Evolutionary conservation across 2,888 invertebrate species (phyloP).

Genomic region (Siphonodentalium dalli): DNA sequence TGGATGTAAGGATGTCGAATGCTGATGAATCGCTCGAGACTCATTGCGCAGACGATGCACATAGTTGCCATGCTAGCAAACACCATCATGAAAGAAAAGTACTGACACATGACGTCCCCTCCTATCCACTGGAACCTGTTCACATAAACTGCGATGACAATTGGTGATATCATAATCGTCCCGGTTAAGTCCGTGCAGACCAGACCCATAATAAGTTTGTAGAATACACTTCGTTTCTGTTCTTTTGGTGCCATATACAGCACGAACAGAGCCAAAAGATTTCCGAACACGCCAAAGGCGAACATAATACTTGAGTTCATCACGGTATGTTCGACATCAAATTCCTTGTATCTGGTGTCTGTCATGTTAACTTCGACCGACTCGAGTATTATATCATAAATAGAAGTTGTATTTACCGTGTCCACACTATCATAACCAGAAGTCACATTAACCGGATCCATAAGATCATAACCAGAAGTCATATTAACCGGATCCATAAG

Average conservation of each 20-base stretch:
- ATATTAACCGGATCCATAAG: too few relatives aligned
- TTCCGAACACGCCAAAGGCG: slow-evolving; percentile 56
- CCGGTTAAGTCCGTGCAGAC: slow-evolving; percentile 63
- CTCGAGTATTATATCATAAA: too few relatives aligned
- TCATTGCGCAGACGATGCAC: slow-evolving; percentile 63
- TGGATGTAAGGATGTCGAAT: slow-evolving; percentile 60
- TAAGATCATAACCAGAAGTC: too few relatives aligned
- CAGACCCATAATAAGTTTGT: slow-evolving; percentile 61
- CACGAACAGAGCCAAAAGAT: slow-evolving; percentile 59
- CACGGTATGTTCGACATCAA: slow-evolving; percentile 24
- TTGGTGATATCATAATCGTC: slow-evolving; percentile 57
- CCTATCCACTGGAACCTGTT: slow-evolving; percentile 55
- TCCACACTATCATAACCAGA: too few relatives aligned
- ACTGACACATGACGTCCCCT: slow-evolving; percentile 53
- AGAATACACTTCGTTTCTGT: slow-evolving; percentile 60
- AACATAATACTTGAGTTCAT: slow-evolving; percentile 47
- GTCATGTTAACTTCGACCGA: too few relatives aligned
- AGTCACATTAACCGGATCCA: too few relatives aligned
- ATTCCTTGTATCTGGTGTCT: background rate
- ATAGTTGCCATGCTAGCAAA: slow-evolving; percentile 60
- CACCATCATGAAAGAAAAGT: slow-evolving; percentile 64
- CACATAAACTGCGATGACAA: slow-evolving; percentile 54
- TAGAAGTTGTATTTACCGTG: background rate
- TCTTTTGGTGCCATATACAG: slow-evolving; percentile 49
- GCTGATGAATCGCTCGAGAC: slow-evolving; percentile 61